Percentiles rank a stretch among this genome's conserved stretches.
These are phyloP conservation scores for Hexactinellida sp. DNA, from an alignment of 37 sponge, comb jelly and placozoan genomes.

Conservation along the genomic window DNA sequence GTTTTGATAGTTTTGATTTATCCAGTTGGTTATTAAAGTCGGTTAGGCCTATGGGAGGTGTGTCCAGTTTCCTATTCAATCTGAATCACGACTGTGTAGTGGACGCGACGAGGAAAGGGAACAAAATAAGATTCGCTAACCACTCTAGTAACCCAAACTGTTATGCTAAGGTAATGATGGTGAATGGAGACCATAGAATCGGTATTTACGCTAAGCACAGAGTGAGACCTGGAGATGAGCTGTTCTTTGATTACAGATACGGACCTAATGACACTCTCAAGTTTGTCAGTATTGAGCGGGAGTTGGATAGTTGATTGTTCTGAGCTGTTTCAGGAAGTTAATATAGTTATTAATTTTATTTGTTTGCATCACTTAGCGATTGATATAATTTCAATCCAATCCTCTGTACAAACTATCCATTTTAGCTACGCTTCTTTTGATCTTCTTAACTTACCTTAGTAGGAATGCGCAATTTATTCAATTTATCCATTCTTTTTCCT, in stretches of 20 bases:
- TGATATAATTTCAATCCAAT: too few species aligned
- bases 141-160: slow-evolving; percentile 91
- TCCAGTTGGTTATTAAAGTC: too few species aligned
- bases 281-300: slow-evolving; percentile 83
- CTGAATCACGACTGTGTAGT: slow-evolving; percentile 94
- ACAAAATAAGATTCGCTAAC: slow-evolving; percentile 97
- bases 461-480: too few species aligned
- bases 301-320: neutral
- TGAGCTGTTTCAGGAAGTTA: too few species aligned
- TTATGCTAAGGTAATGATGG: slow-evolving; percentile 88
- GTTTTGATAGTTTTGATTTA: too few species aligned
- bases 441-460: too few species aligned
- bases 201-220: slow-evolving; percentile 85
- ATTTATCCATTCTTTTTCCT: too few species aligned
- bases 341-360: too few species aligned
- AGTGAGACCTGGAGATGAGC: slow-evolving; percentile 89
- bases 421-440: too few species aligned
- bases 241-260: slow-evolving; percentile 97
- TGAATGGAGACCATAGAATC: slow-evolving; percentile 88
- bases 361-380: too few species aligned
- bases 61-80: slow-evolving; percentile 97
- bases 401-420: too few species aligned
- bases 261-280: slow-evolving; percentile 80
- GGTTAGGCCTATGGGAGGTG: too few species aligned
- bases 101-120: slow-evolving; percentile 94